Conservation (phyloP, 2,888 invertebrate species). For the Cantharis lateralis region DNA sequence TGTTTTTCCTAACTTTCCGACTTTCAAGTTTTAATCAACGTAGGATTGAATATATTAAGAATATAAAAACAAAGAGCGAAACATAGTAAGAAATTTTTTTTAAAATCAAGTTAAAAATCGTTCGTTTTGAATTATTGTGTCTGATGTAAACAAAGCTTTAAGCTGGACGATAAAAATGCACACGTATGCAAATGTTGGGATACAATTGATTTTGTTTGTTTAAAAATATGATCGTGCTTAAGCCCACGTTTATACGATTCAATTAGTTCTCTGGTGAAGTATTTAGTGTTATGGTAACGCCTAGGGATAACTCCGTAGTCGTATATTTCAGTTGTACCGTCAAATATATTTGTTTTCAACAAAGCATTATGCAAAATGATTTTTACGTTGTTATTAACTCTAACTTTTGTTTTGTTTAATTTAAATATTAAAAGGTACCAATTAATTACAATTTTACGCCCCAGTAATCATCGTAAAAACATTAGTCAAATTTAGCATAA, state of each 20-base stretch:
- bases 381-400: neutral
- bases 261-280: conserved; percentile 32
- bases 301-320: conserved; percentile 20
- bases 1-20: neutral
- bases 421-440: neutral
- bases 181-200: conserved; percentile 27
- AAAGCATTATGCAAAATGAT: neutral
- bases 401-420: neutral
- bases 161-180: conserved; percentile 6
- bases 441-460: neutral
- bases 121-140: neutral
- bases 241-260: conserved; percentile 33
- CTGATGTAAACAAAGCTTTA: neutral
- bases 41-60: too few species aligned
- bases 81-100: too few species aligned
- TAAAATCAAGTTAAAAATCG: too few species aligned
- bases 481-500: neutral
- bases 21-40: too few species aligned
- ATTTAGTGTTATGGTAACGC: conserved; percentile 32
- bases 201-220: conserved; percentile 31
- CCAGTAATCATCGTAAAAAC: neutral
- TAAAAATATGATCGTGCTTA: conserved; percentile 31
- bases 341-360: conserved; percentile 15
- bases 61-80: too few species aligned
- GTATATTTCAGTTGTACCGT: conserved; percentile 22